Conservation (phyloP, 64 coral and sea anemone genomes). For the Pocillopora verrucosa region DNA sequence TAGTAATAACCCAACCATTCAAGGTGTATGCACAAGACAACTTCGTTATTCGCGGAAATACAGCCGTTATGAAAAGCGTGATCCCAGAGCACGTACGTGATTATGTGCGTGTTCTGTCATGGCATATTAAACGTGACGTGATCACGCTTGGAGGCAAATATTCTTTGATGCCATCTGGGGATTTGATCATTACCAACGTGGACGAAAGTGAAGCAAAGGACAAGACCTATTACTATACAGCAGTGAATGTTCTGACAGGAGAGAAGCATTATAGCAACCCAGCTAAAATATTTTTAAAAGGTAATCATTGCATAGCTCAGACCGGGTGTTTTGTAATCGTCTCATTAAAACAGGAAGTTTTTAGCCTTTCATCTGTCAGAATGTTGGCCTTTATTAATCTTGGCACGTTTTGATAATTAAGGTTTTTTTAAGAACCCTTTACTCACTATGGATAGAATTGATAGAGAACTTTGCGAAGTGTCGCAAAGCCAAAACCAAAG, state of each 20-base stretch:
- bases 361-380: too few relatives aligned
- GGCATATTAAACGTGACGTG: constrained; percentile 55
- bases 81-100: constrained; percentile 51
- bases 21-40: constrained; percentile 69
- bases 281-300: constrained; percentile 62
- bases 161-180: constrained; percentile 82
- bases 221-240: constrained; percentile 67
- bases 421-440: too few relatives aligned
- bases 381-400: too few relatives aligned
- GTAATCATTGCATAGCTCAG: neutral
- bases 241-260: constrained; percentile 70
- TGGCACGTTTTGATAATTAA: too few relatives aligned
- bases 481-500: too few relatives aligned
- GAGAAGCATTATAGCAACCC: constrained; percentile 75
- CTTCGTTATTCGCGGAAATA: constrained; percentile 56
- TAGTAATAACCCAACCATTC: constrained; percentile 75
- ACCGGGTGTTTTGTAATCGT: neutral
- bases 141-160: constrained; percentile 70
- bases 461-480: too few relatives aligned
- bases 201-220: constrained; percentile 16
- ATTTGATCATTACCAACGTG: constrained; percentile 80
- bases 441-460: too few relatives aligned
- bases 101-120: constrained; percentile 68
- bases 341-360: too few relatives aligned
- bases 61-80: constrained; percentile 74